A percentile compares a stretch with the other conserved stretches of the same genome.
Conservation (phyloP, 2,797 vertebrate species). For the Eleutherodactylus coqui region DNA sequence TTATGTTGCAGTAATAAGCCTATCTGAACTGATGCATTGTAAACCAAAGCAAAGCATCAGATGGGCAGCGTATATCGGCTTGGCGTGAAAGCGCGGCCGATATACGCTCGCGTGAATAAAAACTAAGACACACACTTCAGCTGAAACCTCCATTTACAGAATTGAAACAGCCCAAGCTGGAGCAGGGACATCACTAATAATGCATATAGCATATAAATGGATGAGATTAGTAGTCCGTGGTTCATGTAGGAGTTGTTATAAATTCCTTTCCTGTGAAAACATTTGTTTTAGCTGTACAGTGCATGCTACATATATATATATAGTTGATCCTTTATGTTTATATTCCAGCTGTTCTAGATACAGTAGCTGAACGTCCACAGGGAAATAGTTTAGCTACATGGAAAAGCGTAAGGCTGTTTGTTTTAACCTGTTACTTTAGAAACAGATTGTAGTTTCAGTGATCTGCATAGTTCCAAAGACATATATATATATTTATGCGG, state of each 20-base stretch:
- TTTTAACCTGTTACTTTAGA: neutral
- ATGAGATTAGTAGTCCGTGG: neutral
- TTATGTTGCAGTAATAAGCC: too few species aligned
- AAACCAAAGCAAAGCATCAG: too few species aligned
- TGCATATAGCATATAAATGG: neutral
- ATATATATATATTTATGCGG: too few species aligned
- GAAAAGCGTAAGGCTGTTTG: neutral
- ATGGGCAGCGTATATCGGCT: too few species aligned
- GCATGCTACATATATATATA: neutral
- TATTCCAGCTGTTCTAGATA: slow-evolving; percentile 8
- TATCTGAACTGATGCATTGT: too few species aligned
- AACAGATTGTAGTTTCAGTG: neutral
- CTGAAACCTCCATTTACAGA: too few species aligned
- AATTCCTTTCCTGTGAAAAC: slow-evolving; percentile 29
- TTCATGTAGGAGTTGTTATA: neutral
- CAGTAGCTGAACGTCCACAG: slow-evolving; percentile 5
- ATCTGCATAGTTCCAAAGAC: neutral
- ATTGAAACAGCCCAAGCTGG: too few species aligned
- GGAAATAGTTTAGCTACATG: neutral
- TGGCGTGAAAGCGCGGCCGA: too few species aligned
- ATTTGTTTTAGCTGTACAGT: neutral
- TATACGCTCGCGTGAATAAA: too few species aligned
- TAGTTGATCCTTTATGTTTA: neutral
- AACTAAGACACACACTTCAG: too few species aligned
- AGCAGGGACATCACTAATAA: neutral